These are phyloP conservation scores for Mirza zaza DNA, from an alignment of 2,113 vertebrate species.

Conservation along the genomic window DNA sequence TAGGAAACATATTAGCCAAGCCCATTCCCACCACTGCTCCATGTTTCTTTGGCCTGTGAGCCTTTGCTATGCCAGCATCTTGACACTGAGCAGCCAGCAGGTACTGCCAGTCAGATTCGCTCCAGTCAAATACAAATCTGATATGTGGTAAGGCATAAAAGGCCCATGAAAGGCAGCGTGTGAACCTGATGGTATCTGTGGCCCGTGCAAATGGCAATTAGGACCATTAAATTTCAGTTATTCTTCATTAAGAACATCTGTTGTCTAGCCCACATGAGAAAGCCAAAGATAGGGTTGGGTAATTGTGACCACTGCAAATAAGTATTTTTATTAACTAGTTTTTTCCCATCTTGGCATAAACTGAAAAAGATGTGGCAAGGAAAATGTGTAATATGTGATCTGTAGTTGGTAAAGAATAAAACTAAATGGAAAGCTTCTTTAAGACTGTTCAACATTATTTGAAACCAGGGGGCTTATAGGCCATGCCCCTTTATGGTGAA, in stretches of 20 bases:
- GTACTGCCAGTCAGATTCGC: constrained; percentile 78
- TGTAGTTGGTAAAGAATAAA: not conserved
- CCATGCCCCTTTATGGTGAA: not conserved
- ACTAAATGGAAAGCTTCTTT: not conserved
- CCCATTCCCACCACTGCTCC: not conserved
- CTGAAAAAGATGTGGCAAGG: not conserved
- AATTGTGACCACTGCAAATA: constrained; percentile 81
- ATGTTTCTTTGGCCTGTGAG: constrained; percentile 29
- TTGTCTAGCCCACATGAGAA: constrained; percentile 63
- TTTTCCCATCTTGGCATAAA: constrained; percentile 33
- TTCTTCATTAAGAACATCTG: constrained; percentile 85
- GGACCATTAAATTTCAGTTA: constrained; percentile 85
- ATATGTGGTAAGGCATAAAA: constrained; percentile 73
- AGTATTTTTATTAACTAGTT: constrained; percentile 65
- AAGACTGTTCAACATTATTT: not conserved
- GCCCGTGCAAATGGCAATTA: constrained; percentile 83
- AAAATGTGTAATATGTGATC: constrained; percentile 17
- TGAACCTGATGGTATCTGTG: constrained; percentile 75
- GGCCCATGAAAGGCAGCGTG: constrained; percentile 70
- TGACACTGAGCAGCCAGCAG: constrained; percentile 62
- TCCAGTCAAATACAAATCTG: constrained; percentile 79
- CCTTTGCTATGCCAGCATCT: constrained; percentile 48
- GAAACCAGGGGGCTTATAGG: not conserved
- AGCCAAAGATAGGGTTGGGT: constrained; percentile 58
- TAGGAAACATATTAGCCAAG: not conserved